phyloP scores from a whole-genome alignment of 2,888 invertebrate genomes.

The Catocala nupta region DNA sequence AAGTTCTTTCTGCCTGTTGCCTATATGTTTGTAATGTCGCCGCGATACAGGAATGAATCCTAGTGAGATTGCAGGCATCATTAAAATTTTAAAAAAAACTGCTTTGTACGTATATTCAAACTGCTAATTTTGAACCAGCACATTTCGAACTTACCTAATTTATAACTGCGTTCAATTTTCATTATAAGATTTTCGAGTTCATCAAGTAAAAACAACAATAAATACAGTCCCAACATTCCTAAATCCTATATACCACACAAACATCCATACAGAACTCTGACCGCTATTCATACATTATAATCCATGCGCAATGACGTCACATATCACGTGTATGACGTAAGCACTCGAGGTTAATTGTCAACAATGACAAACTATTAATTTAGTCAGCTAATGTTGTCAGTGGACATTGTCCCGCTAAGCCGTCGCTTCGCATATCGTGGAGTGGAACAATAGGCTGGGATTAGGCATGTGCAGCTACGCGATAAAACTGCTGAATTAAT shows the following conservation, averaged over 20 bases:
- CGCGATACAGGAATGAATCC: too few species aligned
- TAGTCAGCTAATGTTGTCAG: conserved; percentile 46
- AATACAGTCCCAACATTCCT: too few species aligned
- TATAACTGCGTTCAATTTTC: too few species aligned
- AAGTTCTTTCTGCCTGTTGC: too few species aligned
- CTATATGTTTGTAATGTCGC: too few species aligned
- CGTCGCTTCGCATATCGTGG: conserved; percentile 40
- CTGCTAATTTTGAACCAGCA: too few species aligned
- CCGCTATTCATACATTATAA: not conserved
- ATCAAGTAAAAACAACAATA: too few species aligned
- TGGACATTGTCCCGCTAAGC: conserved; percentile 41
- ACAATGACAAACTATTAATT: conserved; percentile 52
- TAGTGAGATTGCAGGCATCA: too few species aligned
- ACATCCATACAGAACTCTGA: not conserved
- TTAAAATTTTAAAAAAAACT: too few species aligned
- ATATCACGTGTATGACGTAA: conserved; percentile 5
- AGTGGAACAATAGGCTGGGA: conserved; percentile 43
- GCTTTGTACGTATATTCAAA: too few species aligned
- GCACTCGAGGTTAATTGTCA: conserved; percentile 45
- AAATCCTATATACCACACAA: not conserved
- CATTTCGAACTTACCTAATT: too few species aligned
- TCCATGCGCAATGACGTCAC: conserved; percentile 6
- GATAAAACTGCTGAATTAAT: conserved; percentile 52
- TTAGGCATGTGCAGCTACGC: conserved; percentile 44
- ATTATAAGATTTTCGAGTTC: too few species aligned